These are phyloP conservation scores for Athene cunicularia DNA, from an alignment of 2,113 vertebrate species.

Conservation along the genomic window DNA sequence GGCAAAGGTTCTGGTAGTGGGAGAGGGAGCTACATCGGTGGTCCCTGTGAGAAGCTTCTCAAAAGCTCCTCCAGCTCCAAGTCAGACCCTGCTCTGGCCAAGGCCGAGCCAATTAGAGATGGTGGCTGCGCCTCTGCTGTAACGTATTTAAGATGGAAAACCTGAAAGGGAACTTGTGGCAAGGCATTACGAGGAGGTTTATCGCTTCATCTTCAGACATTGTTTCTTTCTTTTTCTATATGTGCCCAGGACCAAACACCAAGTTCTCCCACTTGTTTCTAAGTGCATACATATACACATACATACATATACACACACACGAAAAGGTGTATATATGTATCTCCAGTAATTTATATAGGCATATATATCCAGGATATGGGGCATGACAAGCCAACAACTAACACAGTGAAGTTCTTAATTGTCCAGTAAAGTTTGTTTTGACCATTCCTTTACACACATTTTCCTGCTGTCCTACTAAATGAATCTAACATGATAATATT, in stretches of 20 bases:
- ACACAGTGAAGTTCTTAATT: neutral
- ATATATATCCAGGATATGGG: neutral
- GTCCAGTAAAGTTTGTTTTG: neutral
- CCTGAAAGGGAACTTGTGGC: no score
- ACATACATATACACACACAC: neutral
- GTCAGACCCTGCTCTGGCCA: no score
- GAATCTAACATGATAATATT: neutral
- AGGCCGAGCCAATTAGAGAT: no score
- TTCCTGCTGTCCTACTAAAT: neutral
- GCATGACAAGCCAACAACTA: neutral
- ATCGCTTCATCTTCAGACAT: neutral
- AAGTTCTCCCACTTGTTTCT: neutral
- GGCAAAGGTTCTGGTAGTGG: no score
- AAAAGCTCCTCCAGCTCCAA: no score
- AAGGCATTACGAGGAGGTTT: neutral
- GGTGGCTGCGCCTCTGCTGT: no score
- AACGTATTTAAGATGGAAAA: no score
- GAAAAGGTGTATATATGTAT: neutral
- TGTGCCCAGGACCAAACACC: rapidly evolving
- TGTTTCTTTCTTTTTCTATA: neutral
- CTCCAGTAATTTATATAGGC: neutral
- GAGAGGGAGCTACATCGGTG: no score
- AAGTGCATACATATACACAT: neutral
- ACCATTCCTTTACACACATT: neutral
- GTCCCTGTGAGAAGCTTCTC: no score